Percentiles rank a stretch among this genome's conserved stretches.
These are phyloP conservation scores for Exaiptasia diaphana DNA, from an alignment of 64 coral and sea anemone genomes.

Conservation along the genomic window DNA sequence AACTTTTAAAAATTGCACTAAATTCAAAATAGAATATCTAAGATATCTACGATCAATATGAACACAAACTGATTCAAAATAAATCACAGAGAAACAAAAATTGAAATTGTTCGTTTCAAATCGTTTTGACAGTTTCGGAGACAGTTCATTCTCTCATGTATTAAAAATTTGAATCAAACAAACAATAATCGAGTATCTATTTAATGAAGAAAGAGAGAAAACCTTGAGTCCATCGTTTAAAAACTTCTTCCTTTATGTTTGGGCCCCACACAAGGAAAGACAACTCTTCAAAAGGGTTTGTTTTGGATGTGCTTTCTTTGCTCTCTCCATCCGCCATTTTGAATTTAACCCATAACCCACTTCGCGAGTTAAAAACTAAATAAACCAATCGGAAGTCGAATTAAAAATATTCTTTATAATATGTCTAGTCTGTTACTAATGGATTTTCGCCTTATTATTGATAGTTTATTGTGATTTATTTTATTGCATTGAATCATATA, in stretches of 20 bases:
- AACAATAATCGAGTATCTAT: too few species aligned
- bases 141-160: too few species aligned
- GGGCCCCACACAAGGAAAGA: conserved; percentile 80
- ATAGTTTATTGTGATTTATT: not conserved
- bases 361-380: not conserved
- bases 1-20: too few species aligned
- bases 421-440: not conserved
- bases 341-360: conserved; percentile 49
- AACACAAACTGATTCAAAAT: too few species aligned
- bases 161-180: too few species aligned
- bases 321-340: conserved; percentile 81
- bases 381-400: too few species aligned
- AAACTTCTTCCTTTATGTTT: conserved; percentile 80
- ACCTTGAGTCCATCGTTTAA: conserved; percentile 98
- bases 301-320: conserved; percentile 27
- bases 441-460: not conserved
- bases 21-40: too few species aligned
- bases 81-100: too few species aligned
- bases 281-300: conserved; percentile 55
- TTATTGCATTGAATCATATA: not conserved
- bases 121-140: too few species aligned
- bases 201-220: too few species aligned
- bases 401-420: not conserved
- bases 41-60: too few species aligned
- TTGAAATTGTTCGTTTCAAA: too few species aligned